Base-by-base conservation (phyloP, 2,113 vertebrate species). In the Cyrtonyx montezumae region DNA sequence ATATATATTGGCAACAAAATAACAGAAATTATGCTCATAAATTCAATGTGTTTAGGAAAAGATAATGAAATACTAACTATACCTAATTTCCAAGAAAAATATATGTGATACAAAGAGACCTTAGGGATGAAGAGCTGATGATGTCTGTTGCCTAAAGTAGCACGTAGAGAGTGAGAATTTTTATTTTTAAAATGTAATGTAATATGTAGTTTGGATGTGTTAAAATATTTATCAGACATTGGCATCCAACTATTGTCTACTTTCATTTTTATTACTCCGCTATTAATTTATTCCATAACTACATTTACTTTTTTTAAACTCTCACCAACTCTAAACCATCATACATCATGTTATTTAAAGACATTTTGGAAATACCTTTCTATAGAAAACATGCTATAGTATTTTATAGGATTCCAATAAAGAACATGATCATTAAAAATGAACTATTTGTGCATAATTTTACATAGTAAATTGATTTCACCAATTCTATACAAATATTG, bases 181-280 rank as follows among this genome's bases (percentile, higher is more conserved):
- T 40, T 40, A 40, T 40, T 40, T 40, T 13, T 23, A 32, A 32
- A 30, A 78, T 42, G 8, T 15, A 51, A 48, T 74, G 22, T 40
- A 51, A 10, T 34, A 1, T 66, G 48, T 4, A 1, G 2, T 63
- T 46, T 40, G 14, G 5, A 43, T 7, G 2, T 20, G 3, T 46
- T 55, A 51, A 17, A 75, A 7, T 4, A 48, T 28, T 68, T 84
- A 56, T 1, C 11, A 36, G 46, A 5, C 37, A 22, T 40, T 56
- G 13, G 3, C 18, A 30, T 36, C 5, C 8, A 34, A 20, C 8
- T 76, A 8, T 59, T 42, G 3, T 56, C 3, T 40, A 25, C 61
- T 65, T 76, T 69, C 2, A n/a, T 77, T 77, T 53, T 91, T 46
- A 79, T 53, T 9, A 3, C 53, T 6, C 2, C 65, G 3, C 46